phyloP scores from a whole-genome alignment of 2,113 vertebrate genomes.

The Monopterus albus region DNA sequence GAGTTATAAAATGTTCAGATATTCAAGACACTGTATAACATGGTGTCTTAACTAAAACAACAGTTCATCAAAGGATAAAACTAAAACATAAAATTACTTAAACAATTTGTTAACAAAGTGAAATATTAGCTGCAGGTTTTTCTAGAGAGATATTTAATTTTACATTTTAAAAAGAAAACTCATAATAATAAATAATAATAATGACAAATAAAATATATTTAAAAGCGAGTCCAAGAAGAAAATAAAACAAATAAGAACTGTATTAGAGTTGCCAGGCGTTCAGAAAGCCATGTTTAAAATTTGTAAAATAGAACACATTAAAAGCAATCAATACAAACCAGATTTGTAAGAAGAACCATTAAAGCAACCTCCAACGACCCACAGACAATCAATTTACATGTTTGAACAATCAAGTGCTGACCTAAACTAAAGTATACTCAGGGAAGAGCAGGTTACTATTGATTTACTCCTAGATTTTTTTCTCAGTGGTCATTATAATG shows the following conservation, averaged over 20 bases:
- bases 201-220: no score
- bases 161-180: no score
- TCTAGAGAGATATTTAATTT: no score
- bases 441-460: slow-evolving; percentile 83
- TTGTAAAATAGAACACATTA: no score
- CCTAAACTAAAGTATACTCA: slow-evolving; percentile 81
- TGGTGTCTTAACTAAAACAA: neutral
- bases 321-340: slow-evolving; percentile 87
- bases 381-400: slow-evolving; percentile 86
- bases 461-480: slow-evolving; percentile 77
- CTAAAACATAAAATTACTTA: no score
- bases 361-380: slow-evolving; percentile 83
- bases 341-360: slow-evolving; percentile 85
- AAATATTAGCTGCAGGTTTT: no score
- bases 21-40: neutral
- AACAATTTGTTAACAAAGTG: no score
- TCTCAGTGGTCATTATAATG: slow-evolving; percentile 69
- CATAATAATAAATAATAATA: no score
- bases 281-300: no score
- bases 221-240: no score
- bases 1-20: slow-evolving; percentile 5
- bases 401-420: slow-evolving; percentile 86
- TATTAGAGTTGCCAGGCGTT: no score
- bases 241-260: no score
- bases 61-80: neutral